phyloP scores from a whole-genome alignment of 1,140 invertebrate species.

The Lamellibrachia luymesi region DNA sequence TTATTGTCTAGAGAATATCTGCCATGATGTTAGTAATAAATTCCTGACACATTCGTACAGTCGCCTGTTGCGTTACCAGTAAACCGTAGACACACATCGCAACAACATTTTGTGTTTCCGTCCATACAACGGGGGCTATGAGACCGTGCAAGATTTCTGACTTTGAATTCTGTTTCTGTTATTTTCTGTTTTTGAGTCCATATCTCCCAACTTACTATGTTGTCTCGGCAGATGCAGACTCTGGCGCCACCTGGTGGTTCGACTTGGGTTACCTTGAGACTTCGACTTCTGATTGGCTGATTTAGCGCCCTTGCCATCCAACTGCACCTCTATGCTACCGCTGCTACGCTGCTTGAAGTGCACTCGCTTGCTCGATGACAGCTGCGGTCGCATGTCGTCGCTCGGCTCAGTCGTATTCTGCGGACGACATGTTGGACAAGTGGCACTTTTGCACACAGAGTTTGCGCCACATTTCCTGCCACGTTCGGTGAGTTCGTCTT shows the following conservation, averaged over 20 bases:
- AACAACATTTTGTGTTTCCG: background rate
- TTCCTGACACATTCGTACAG: background rate
- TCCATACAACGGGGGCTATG: background rate
- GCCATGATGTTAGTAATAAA: background rate
- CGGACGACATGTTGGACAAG: background rate
- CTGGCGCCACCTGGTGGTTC: background rate
- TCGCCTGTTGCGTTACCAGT: background rate
- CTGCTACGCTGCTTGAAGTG: background rate
- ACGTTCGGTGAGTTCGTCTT: background rate
- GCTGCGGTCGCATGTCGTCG: background rate
- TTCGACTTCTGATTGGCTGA: background rate
- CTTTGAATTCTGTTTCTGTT: background rate
- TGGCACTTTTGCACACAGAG: constrained; percentile 6
- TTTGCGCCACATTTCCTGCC: constrained; percentile 14
- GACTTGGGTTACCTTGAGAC: background rate
- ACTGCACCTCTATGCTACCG: background rate
- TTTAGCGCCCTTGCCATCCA: background rate
- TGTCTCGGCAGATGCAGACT: background rate
- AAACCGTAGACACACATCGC: background rate
- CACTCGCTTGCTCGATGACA: background rate
- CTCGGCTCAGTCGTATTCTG: constrained; percentile 2
- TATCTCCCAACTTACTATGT: background rate
- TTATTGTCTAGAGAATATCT: background rate
- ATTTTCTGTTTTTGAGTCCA: background rate
- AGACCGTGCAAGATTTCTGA: background rate